Conservation (phyloP, 2,113 vertebrate genomes). For the Protobothrops flavoviridis region DNA sequence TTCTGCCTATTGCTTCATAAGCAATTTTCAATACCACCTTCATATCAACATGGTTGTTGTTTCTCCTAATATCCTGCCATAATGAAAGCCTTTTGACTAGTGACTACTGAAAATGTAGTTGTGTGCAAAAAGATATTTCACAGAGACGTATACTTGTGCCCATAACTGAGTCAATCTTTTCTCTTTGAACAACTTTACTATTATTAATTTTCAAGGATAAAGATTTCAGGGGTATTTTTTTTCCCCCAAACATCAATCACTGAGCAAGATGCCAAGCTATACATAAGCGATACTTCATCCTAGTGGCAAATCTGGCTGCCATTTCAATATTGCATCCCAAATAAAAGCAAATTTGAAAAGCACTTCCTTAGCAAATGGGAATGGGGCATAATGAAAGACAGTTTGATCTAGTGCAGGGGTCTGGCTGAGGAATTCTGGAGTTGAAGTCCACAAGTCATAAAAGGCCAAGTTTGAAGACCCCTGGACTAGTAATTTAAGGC, state of each 20-base stretch:
- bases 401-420: not conserved
- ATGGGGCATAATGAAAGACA: not conserved
- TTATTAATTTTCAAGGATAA: not conserved
- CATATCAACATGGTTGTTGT: not conserved
- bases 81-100: constrained; percentile 19
- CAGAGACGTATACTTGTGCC: not conserved
- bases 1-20: not conserved
- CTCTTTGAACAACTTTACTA: constrained; percentile 13
- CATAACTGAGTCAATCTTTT: not conserved
- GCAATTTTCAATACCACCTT: not conserved
- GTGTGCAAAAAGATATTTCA: not conserved
- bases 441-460: too few relatives aligned
- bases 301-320: not conserved
- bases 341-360: not conserved
- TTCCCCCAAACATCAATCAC: not conserved
- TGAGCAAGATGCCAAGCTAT: not conserved
- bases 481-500: too few relatives aligned
- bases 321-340: constrained; percentile 8
- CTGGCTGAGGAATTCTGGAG: too few relatives aligned
- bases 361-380: not conserved
- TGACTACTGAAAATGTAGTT: constrained; percentile 29
- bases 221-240: not conserved
- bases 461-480: too few relatives aligned
- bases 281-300: not conserved
- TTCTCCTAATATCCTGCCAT: not conserved